Evolutionary conservation across 1,140 invertebrate genomes (phyloP), one percentile per base, ranked within the genome.

Genomic region (Thaumatotibia leucotreta): DNA sequence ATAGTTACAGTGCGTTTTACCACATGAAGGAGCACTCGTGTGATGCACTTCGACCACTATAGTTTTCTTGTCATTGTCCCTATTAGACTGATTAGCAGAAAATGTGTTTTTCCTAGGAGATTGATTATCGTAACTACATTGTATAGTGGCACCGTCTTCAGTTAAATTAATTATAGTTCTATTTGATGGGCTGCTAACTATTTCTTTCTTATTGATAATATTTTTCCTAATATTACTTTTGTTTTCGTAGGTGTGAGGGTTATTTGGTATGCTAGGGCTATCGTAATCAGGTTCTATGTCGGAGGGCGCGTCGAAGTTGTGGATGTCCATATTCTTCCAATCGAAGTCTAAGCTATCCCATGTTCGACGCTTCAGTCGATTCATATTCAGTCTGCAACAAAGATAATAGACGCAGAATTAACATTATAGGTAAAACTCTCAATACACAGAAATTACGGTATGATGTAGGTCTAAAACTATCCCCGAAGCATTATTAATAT

Each of bases 121-220:
- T 54, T 82, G 78, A 61, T 91, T 89, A 66, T 92, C 84, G 72
- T 92, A 91, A 81, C 92, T 93, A 77, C 93, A 93, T 73, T 93
- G 92, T 70, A 95, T 95, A 1, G 93, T 94, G 22, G 94, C 94
- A 27, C 93, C 94, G 62, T 93, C 93, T 84, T 94, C 94, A 5
- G 93, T 93, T 68, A 95, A 84, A 87, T 94, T 94, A 35, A 95
- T 94, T 66, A 95, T 94, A 0, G 94, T 95, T 72, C 93, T 92
- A 82, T 93, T 93, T 63, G 92, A 88, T 61, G 91, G 91, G 66
- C 74, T 82, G 22, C 88, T 90, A 35, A 80, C 73, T 33, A 82
- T 81, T 27, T 91, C 86, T 52, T 79, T 77, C 71, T 85, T 84
- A 23, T 61, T 78, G 69, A 84, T 83, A 23, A 54, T 78, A 72